Percentiles rank a stretch among this genome's conserved stretches.
Evolutionary conservation across 2,113 vertebrate species (phyloP).

Genomic region (Scolopax mira): DNA sequence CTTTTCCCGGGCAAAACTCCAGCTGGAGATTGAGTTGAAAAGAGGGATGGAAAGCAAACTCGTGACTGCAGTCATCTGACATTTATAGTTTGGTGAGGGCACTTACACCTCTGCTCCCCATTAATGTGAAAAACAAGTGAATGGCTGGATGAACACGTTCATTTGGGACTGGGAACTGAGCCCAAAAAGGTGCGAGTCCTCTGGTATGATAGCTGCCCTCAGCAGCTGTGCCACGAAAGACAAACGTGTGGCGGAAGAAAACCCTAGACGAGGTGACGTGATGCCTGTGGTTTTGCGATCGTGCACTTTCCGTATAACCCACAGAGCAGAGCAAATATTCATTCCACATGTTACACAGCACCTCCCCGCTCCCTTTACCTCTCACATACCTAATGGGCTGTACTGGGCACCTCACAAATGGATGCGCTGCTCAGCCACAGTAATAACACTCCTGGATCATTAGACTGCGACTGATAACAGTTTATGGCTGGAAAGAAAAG

Average conservation of each 20-base stretch:
- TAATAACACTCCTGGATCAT: background rate
- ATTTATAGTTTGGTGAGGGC: background rate
- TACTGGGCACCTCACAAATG: background rate
- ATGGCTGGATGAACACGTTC: background rate
- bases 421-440: background rate
- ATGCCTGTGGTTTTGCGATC: background rate
- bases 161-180: background rate
- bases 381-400: background rate
- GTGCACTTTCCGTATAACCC: background rate
- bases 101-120: background rate
- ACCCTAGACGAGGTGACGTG: background rate
- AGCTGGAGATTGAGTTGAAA: background rate
- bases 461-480: background rate
- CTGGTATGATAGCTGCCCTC: background rate
- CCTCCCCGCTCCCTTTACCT: background rate
- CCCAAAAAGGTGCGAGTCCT: background rate
- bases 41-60: background rate
- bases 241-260: background rate
- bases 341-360: background rate
- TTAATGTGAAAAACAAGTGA: background rate
- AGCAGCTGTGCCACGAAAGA: background rate
- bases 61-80: background rate
- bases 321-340: constrained; percentile 7
- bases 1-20: background rate
- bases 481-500: background rate